Evolutionary conservation across 2,113 vertebrate genomes (phyloP).

Genomic region (Albula goreensis): DNA sequence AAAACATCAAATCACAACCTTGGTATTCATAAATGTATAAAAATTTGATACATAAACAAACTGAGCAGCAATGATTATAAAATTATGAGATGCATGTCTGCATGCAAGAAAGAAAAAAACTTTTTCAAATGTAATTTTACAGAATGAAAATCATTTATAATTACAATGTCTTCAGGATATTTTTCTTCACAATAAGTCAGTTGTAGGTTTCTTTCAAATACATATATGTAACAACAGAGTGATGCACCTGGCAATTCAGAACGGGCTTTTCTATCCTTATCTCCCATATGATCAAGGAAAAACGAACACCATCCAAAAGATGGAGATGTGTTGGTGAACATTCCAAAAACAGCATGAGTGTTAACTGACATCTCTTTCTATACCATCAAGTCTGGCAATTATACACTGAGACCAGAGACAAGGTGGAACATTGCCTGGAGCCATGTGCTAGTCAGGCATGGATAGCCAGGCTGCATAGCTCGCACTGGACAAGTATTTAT

Average conservation of each 20-base stretch:
- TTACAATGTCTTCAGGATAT: neutral
- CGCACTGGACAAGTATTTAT: neutral
- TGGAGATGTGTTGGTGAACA: neutral
- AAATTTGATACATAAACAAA: too few species aligned
- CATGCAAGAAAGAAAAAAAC: too few species aligned
- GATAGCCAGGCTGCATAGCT: neutral
- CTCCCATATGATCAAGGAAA: neutral
- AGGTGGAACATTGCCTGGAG: neutral
- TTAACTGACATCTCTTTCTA: constrained; percentile 8
- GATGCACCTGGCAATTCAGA: neutral
- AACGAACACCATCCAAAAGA: neutral
- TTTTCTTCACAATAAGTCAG: neutral
- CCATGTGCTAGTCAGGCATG: neutral
- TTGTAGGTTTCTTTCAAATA: neutral
- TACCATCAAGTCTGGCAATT: neutral
- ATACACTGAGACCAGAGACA: neutral
- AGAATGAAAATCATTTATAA: too few species aligned
- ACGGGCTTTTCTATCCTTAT: neutral
- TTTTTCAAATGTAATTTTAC: too few species aligned
- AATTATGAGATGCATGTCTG: too few species aligned
- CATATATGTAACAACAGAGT: neutral
- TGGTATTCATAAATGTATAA: too few species aligned
- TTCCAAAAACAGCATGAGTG: neutral
- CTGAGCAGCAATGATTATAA: too few species aligned
- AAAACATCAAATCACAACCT: too few species aligned